phyloP scores from a whole-genome alignment of 2,113 vertebrate species.

The Rhipidura dahli region DNA sequence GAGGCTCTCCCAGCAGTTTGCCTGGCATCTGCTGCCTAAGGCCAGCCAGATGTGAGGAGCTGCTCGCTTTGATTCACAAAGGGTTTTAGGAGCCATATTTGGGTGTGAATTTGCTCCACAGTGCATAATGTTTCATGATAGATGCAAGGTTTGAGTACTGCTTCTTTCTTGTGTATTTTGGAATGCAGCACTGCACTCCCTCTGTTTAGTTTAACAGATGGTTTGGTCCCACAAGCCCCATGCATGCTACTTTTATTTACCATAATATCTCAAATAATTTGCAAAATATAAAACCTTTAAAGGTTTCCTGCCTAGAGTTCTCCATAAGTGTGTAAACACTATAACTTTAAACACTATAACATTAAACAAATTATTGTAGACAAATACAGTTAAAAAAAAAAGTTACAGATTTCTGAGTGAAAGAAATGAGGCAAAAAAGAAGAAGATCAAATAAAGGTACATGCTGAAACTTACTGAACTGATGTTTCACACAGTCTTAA shows the following conservation, averaged over 20 bases:
- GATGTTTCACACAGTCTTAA: not conserved
- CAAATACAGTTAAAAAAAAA: not conserved
- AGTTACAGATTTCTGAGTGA: not conserved
- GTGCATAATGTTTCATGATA: not conserved
- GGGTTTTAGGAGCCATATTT: not conserved
- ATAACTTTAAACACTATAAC: too few relatives aligned
- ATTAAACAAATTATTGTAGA: not conserved
- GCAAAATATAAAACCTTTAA: not conserved
- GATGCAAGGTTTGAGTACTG: not conserved
- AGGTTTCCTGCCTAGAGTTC: not conserved
- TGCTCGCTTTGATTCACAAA: not conserved
- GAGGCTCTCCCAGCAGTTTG: not conserved
- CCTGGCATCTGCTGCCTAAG: not conserved
- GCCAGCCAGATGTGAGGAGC: not conserved
- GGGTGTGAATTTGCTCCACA: not conserved
- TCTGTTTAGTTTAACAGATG: not conserved
- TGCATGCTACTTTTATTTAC: not conserved
- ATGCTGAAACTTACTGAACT: not conserved
- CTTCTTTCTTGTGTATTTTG: not conserved
- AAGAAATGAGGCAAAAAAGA: not conserved
- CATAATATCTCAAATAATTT: not conserved
- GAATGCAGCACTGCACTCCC: rapidly evolving
- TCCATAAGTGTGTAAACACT: not conserved
- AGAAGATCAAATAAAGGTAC: not conserved
- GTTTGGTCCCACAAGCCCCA: not conserved